A percentile compares a stretch with the other conserved stretches of the same genome.
Conservation (phyloP, 2,888 invertebrate genomes). For the Drosophila eohydei region DNA sequence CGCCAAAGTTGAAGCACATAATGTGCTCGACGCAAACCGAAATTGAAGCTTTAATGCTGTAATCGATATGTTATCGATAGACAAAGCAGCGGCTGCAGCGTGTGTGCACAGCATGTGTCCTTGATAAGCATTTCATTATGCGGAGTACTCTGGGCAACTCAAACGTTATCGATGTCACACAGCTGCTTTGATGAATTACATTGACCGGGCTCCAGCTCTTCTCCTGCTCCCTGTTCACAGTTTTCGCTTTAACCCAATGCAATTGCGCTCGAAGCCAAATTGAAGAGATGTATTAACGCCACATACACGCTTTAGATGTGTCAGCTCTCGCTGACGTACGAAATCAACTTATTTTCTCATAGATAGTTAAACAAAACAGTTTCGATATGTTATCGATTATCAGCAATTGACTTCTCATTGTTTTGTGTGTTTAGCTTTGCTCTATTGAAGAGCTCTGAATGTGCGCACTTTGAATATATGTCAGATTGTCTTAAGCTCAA, state of each 20-base stretch:
- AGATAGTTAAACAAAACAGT: background rate
- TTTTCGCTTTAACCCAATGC: background rate
- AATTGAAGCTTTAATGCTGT: background rate
- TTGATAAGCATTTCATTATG: conserved; percentile 2
- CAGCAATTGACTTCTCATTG: background rate
- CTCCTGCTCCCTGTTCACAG: background rate
- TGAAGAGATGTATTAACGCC: background rate
- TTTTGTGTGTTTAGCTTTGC: too few species aligned
- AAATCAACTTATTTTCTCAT: background rate
- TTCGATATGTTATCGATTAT: background rate
- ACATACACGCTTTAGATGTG: background rate
- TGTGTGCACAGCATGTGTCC: background rate
- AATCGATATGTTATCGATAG: conserved; percentile 16
- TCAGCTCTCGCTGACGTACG: background rate
- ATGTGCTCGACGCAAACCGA: background rate
- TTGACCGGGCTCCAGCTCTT: background rate
- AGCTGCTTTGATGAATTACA: conserved; percentile 5
- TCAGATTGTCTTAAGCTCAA: too few species aligned
- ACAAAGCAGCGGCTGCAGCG: background rate
- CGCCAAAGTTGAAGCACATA: background rate
- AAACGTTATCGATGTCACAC: background rate
- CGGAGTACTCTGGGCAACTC: background rate
- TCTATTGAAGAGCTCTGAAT: background rate
- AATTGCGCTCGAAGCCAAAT: background rate
- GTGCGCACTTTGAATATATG: background rate